Evolutionary conservation across 2,113 vertebrate species (phyloP).

Genomic region (Symphodus melops): DNA sequence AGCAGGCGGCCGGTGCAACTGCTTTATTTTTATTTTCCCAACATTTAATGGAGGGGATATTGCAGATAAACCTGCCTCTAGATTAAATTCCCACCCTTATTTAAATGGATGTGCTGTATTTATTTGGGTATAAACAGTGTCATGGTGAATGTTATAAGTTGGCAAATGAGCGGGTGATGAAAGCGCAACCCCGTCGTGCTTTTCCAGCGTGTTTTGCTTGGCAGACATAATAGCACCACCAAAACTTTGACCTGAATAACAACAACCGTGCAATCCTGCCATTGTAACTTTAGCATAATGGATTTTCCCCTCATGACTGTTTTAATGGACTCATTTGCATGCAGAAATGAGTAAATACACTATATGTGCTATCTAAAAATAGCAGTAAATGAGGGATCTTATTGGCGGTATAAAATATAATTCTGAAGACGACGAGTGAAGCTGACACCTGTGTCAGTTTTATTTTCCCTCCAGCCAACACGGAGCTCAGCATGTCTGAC

Average conservation of each 20-base stretch:
- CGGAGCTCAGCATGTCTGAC: slow-evolving; percentile 43
- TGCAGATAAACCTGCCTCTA: slow-evolving; percentile 60
- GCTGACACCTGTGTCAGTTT: slow-evolving; percentile 67
- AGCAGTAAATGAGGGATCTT: slow-evolving; percentile 49
- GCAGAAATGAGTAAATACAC: slow-evolving; percentile 75
- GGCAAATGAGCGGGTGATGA: slow-evolving; percentile 70
- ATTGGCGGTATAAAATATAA: slow-evolving; percentile 58
- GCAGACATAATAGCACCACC: slow-evolving; percentile 54
- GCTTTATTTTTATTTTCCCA: slow-evolving; percentile 7
- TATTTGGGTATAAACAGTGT: slow-evolving; percentile 72
- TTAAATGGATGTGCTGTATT: slow-evolving; percentile 72
- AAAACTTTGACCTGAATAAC: slow-evolving; percentile 75
- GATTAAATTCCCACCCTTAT: slow-evolving; percentile 66
- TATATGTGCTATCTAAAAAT: slow-evolving; percentile 69
- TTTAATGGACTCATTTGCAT: slow-evolving; percentile 78
- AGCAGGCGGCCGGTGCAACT: slow-evolving; percentile 26
- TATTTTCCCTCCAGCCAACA: slow-evolving; percentile 55
- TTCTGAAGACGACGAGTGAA: slow-evolving; percentile 55
- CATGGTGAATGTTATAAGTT: slow-evolving; percentile 54
- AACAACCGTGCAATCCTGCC: slow-evolving; percentile 19
- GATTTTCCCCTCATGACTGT: slow-evolving; percentile 61
- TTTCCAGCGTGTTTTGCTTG: slow-evolving; percentile 2
- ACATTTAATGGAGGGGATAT: slow-evolving; percentile 42
- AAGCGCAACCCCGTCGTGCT: slow-evolving; percentile 40
- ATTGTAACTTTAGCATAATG: slow-evolving; percentile 62